Conservation (phyloP, 1,140 invertebrate genomes). For the Batillaria attramentaria region DNA sequence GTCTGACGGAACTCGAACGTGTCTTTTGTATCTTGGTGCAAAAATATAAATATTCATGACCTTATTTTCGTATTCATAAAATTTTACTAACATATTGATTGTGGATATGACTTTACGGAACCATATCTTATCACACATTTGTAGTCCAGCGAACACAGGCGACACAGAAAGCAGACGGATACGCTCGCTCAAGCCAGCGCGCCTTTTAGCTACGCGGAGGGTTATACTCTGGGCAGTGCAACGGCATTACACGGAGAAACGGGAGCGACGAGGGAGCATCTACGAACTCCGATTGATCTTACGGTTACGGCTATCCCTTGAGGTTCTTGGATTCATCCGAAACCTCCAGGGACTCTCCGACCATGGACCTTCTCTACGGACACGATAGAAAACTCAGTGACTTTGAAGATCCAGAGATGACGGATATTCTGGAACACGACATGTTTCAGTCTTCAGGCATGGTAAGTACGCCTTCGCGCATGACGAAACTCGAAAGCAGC, state of each 20-base stretch:
- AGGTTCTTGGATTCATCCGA: slow-evolving; percentile 51
- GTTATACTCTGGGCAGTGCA: slow-evolving; percentile 19
- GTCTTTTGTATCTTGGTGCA: slow-evolving; percentile 26
- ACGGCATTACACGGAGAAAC: slow-evolving; percentile 27
- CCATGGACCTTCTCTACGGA: slow-evolving; percentile 67
- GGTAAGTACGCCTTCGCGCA: slow-evolving; percentile 36
- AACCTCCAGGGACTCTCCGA: slow-evolving; percentile 58
- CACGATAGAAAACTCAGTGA: slow-evolving; percentile 63
- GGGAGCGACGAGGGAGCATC: slow-evolving; percentile 8
- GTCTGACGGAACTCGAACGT: slow-evolving; percentile 11
- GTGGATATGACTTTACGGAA: background rate
- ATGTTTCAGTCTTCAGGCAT: slow-evolving; percentile 54
- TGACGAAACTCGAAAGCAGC: slow-evolving; percentile 28
- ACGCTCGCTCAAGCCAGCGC: background rate
- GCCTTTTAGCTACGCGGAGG: slow-evolving; percentile 20
- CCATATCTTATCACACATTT: background rate
- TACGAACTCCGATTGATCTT: slow-evolving; percentile 32
- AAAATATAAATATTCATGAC: slow-evolving; percentile 31
- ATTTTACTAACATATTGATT: background rate
- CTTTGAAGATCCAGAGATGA: slow-evolving; percentile 60
- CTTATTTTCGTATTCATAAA: slow-evolving; percentile 14
- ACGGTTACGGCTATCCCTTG: slow-evolving; percentile 57
- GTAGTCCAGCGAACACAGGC: background rate
- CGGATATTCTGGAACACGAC: slow-evolving; percentile 59
- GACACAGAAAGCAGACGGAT: too few species aligned